Conservation (phyloP, 2,888 invertebrate genomes). For the Steromphala cineraria region DNA sequence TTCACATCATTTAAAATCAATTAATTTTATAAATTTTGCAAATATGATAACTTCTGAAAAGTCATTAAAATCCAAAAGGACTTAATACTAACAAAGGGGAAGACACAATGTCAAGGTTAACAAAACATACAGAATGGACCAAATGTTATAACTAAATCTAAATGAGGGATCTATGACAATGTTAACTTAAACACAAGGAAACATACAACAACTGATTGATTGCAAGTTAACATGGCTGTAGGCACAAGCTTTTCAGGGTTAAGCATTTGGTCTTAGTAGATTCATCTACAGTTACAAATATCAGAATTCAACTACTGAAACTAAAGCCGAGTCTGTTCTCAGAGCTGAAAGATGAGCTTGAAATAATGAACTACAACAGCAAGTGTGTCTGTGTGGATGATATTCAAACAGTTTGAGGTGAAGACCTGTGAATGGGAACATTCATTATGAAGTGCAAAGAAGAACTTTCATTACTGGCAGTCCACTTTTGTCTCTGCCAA, state of each 20-base stretch:
- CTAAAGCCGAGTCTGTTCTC: neutral
- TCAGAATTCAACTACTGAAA: neutral
- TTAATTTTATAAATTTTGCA: too few relatives aligned
- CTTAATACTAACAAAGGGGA: neutral
- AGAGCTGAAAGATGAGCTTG: too few relatives aligned
- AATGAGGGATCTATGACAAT: neutral
- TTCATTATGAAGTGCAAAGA: too few relatives aligned
- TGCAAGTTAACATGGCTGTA: neutral
- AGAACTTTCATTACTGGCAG: too few relatives aligned
- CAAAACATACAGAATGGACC: neutral
- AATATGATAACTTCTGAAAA: too few relatives aligned
- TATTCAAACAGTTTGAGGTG: too few relatives aligned
- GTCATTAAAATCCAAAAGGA: too few relatives aligned
- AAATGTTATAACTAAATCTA: neutral
- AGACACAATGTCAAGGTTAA: neutral
- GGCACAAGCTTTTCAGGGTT: neutral
- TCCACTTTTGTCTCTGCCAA: neutral
- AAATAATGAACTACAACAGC: too few relatives aligned
- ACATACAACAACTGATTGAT: neutral
- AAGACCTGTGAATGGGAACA: too few relatives aligned
- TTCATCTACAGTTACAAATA: neutral
- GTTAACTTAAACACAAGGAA: neutral
- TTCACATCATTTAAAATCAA: too few relatives aligned
- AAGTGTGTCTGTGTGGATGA: too few relatives aligned
- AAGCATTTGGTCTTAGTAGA: neutral